Base-by-base conservation (phyloP, 2,888 invertebrate genomes). In the Arge pagana region DNA sequence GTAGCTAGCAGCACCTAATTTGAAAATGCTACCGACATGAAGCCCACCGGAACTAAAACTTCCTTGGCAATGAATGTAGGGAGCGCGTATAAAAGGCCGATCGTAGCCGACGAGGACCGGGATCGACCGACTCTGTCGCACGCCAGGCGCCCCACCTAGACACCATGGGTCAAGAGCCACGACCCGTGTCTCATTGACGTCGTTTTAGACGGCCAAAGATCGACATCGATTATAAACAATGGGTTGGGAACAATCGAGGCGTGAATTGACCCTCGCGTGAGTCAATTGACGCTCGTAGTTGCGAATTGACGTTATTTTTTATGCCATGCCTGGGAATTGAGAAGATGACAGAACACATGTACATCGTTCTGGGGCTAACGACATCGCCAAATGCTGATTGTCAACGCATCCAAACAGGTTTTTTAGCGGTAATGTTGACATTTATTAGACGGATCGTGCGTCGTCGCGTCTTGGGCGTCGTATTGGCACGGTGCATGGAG, bases 101-200 rank as follows among this genome's bases (percentile, higher is more conserved):
- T 11, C 33, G 33, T 13, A 11, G 33, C 33, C 13, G 11, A 3
- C n/a, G 31, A 10, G n/a, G 13, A 7, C 1, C n/a, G 1, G 6
- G 11, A 11, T 4, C 11, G 33, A 11, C 33, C 6, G 13, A 11
- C 3, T 15, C 13, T 33, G 11, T 10, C 68, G 61, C 62, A 60
- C 66, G 68, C 64, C 64, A 56, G 57, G 23, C 8, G 16, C 15
- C n/a, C 60, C 60, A 54, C 63, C 55, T 53, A n/a, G 23, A 19
- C 21, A 45, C 19, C 30, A 49, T 43, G n/a, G 54, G 54, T 52
- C 57, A 61, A 58, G 51, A 43, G 59, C 58, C 50, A 33, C 55
- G 57, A 60, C 56, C 58, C 59, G 62, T 58, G 59, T 58, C 55
- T 50, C 45, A 40, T 55, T 57, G 42, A 48, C 31, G 15, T 41